Base-by-base conservation (phyloP, 2,888 invertebrate genomes). In the Amblyjoppa fuscipennis region DNA sequence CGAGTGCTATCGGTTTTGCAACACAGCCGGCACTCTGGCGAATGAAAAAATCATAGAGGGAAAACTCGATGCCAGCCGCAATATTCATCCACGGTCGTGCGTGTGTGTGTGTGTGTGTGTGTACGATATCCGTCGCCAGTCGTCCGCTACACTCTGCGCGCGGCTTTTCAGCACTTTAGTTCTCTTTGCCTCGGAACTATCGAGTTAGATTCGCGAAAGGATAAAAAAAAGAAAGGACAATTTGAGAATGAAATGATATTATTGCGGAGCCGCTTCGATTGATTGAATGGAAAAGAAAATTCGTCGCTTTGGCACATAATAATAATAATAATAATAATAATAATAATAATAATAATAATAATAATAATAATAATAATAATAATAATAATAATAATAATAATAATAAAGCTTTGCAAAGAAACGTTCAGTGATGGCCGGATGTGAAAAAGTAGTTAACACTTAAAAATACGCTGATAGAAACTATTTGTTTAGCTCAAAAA, bases 31-130 rank as follows among this genome's bases (percentile, higher is more conserved):
- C 66, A 76, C 76, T 66, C 66, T 66, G 64, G n/a, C n/a, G 66
- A 51, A 76, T 76, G 76, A 76, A 76, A 76, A 76, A 66, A 76
- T 76, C 76, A 76, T 76, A 66, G 51, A 66, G 31, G 51, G 20
- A n/a, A 66, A 76, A 76, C 51, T 66, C 76, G 76, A 76, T 76
- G 51, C 51, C 31, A 6, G 3, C 51, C 64, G 45, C 45, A 51
- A 49, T 75, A 68, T 68, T 41, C 41, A 5, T 41, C 68, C 28
- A 28, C 16, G 45, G 45, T 4, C 34, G 1, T 64, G 13, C 11
- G 31, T 31, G 56, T 9, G 56, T 34, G 38, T 5, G 20, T 5
- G 6, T 0, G 45, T 41, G 9, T 74, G 25, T 74, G 28, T 45
- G 16, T 56, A 2, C 41, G 45, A 61, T 34, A 49, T n/a, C 16